Conservation (phyloP, 2,113 vertebrate species). For the Podilymbus podiceps region DNA sequence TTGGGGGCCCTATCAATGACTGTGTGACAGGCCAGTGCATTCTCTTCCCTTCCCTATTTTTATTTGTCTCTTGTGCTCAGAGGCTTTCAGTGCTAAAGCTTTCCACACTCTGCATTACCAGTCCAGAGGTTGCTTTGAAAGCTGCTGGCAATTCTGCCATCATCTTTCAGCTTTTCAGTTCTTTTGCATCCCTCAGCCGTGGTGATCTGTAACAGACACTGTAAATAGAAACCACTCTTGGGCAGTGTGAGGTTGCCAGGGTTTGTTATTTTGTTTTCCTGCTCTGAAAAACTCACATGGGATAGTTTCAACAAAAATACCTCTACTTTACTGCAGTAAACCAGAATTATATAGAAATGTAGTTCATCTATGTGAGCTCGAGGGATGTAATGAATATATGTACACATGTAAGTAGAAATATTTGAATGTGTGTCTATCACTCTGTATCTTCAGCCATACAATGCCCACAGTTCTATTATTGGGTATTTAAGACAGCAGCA, state of each 20-base stretch:
- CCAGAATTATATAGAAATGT: neutral
- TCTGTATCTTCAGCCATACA: neutral
- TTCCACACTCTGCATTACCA: neutral
- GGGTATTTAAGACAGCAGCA: neutral
- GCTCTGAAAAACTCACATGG: neutral
- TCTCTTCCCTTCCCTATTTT: neutral
- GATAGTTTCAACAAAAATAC: neutral
- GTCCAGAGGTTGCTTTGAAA: neutral
- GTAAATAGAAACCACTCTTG: conserved; percentile 23
- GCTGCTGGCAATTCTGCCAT: neutral
- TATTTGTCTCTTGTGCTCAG: neutral
- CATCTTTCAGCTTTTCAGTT: neutral
- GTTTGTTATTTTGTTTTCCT: neutral
- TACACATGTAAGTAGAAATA: neutral
- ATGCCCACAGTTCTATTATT: neutral
- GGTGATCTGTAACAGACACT: neutral
- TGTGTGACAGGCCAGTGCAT: neutral
- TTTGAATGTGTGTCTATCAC: neutral
- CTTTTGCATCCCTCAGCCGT: neutral
- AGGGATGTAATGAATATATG: neutral
- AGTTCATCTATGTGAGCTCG: neutral
- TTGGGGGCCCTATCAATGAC: neutral
- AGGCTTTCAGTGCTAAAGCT: neutral
- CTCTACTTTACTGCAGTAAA: neutral
- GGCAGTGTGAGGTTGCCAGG: neutral